Evolutionary conservation across 2,888 invertebrate species (phyloP), one percentile per base, ranked within the genome.

Genomic region (Drosophila incognita): DNA sequence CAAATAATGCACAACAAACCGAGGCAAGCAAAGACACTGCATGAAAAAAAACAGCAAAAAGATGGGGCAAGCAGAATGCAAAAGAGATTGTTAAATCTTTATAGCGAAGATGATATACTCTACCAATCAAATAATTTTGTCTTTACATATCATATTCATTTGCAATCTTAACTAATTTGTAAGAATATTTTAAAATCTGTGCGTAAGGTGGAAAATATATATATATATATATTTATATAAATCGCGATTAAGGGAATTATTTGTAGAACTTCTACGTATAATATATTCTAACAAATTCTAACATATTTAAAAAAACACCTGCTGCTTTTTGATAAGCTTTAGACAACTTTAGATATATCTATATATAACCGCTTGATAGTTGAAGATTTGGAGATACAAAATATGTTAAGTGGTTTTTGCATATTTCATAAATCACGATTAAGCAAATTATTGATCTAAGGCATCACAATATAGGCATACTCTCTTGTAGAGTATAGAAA

Each of bases 1-100:
- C 67, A 79, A 82, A 82, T 85, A 82, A 72, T 76, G 80, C 80
- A 79, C 80, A 82, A 66, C 66, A 86, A 82, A 69, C 69, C 59
- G 60, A 67, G 69, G 46, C 51, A 63, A 58, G 74, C 51, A 60
- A 64, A 64, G 64, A 62, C 57, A 67, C 63, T 59, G 67, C 27
- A 68, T 31, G 24, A 42, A 59, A 70, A 27, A 13, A 24, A 15
- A 6, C 36, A 27, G 36, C 24, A 36, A 38, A 40, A n/a, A 38
- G 48, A 42, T 21, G 21, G 2, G 10, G 58, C 57, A 53, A 56
- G 42, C 51, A 49, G 33, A 58, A 56, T 48, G 38, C 3, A 11
- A 42, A 56, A 27, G 67, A 52, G 21, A 29, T 18, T 15, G 38
- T 0, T 10, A 24, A 36, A 56, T 38, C 38, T 38, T 8, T 5